Conservation (phyloP, 2,888 invertebrate genomes). For the Sisyra nigra region DNA sequence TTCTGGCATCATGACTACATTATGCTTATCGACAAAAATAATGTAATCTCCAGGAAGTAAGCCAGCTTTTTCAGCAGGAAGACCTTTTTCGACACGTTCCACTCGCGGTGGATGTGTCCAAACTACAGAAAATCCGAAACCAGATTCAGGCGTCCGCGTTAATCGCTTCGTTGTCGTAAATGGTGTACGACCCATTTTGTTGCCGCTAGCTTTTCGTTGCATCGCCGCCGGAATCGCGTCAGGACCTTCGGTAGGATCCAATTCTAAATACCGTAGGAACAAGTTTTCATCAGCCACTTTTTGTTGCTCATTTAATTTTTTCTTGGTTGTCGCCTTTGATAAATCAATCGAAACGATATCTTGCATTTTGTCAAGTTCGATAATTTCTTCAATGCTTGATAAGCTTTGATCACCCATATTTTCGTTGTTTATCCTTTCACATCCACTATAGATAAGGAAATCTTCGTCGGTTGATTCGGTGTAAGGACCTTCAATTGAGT, state of each 20-base stretch:
- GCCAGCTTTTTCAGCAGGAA: constrained; percentile 71
- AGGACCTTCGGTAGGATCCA: constrained; percentile 55
- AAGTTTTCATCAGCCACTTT: constrained; percentile 55
- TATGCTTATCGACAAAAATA: constrained; percentile 74
- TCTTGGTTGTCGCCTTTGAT: constrained; percentile 32
- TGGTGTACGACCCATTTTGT: constrained; percentile 54
- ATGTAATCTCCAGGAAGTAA: constrained; percentile 73
- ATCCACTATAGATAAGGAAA: background rate
- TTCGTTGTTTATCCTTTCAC: constrained; percentile 5
- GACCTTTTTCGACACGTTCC: constrained; percentile 64
- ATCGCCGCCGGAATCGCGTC: constrained; percentile 39
- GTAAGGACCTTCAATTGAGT: constrained; percentile 3
- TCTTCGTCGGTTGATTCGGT: constrained; percentile 1
- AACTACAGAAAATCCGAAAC: constrained; percentile 74
- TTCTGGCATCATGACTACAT: constrained; percentile 71
- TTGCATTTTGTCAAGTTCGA: constrained; percentile 16
- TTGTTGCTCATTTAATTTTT: constrained; percentile 34
- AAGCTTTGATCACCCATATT: constrained; percentile 29
- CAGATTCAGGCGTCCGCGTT: constrained; percentile 28
- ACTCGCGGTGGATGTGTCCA: constrained; percentile 81
- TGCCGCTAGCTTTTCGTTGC: constrained; percentile 33
- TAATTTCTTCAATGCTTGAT: constrained; percentile 27
- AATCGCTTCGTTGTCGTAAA: constrained; percentile 62
- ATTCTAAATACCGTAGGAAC: constrained; percentile 55
- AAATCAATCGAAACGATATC: constrained; percentile 21